Evolutionary conservation across 2,797 vertebrate species (phyloP).

Genomic region (Synanceia verrucosa): DNA sequence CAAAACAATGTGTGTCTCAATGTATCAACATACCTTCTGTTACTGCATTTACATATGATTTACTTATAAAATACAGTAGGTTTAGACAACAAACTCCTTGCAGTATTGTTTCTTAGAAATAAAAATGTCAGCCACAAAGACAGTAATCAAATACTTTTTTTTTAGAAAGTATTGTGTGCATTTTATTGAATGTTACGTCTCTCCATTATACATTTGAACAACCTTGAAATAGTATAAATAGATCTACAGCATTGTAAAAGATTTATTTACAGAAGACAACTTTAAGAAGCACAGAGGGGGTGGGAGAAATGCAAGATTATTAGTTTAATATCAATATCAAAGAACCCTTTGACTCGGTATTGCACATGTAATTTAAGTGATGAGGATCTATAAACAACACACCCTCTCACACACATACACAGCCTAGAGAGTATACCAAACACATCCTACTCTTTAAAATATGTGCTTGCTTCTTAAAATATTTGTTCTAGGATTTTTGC

Average conservation of each 20-base stretch:
- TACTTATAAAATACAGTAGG: not conserved
- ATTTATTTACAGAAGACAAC: conserved; percentile 73
- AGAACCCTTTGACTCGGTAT: conserved; percentile 66
- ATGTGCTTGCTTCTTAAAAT: conserved; percentile 83
- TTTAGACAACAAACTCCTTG: not conserved
- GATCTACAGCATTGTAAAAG: conserved; percentile 79
- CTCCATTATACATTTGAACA: conserved; percentile 72
- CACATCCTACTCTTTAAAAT: conserved; percentile 78
- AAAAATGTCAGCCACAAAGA: not conserved
- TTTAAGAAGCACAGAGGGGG: conserved; percentile 63
- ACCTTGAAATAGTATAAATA: conserved; percentile 79
- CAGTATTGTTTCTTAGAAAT: not conserved
- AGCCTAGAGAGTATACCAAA: conserved; percentile 75
- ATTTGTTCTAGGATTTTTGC: conserved; percentile 75
- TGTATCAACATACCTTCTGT: not conserved
- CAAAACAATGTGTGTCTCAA: too few species aligned
- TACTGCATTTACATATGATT: too few species aligned
- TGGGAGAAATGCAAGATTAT: conserved; percentile 50
- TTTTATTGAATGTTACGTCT: conserved; percentile 78
- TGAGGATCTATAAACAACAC: conserved; percentile 55
- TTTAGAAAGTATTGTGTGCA: conserved; percentile 78
- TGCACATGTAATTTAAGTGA: conserved; percentile 71
- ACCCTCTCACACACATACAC: conserved; percentile 50
- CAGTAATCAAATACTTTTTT: conserved; percentile 37
- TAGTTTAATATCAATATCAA: conserved; percentile 65